phyloP scores from a whole-genome alignment of 2,888 invertebrate species.

The Trichopoda pennipes region DNA sequence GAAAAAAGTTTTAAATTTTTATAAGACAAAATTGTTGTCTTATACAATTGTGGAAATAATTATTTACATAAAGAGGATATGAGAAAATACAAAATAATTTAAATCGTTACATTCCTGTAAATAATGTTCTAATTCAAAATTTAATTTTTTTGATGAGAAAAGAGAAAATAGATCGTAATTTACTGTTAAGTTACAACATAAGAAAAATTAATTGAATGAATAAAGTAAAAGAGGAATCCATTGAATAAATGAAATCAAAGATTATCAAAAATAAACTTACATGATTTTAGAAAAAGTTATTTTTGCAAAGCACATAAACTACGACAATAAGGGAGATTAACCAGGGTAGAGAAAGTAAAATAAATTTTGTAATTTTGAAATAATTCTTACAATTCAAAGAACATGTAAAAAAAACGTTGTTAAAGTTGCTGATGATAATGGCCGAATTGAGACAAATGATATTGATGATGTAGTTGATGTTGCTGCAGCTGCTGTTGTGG shows the following conservation, averaged over 20 bases:
- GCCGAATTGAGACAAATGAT: conserved; percentile 59
- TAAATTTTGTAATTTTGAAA: conserved; percentile 56
- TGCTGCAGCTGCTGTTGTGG: conserved; percentile 57
- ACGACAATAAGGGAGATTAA: conserved; percentile 50
- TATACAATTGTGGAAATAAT: too few relatives aligned
- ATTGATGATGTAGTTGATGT: conserved; percentile 59
- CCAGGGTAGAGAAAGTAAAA: conserved; percentile 53
- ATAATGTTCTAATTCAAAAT: background rate
- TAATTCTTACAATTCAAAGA: conserved; percentile 66
- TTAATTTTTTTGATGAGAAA: background rate
- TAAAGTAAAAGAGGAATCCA: background rate
- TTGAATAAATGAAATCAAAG: background rate
- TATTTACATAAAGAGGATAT: too few relatives aligned
- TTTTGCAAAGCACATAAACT: conserved; percentile 51
- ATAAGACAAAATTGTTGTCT: too few relatives aligned
- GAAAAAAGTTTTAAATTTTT: too few relatives aligned
- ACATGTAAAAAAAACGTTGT: conserved; percentile 66
- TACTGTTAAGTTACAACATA: background rate
- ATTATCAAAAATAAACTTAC: background rate
- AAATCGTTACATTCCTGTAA: too few relatives aligned
- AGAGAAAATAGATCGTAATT: background rate
- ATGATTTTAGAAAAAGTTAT: conserved; percentile 43
- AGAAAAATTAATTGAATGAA: conserved; percentile 2
- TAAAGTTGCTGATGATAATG: conserved; percentile 69
- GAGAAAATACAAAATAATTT: too few relatives aligned